Conservation (phyloP, 2,888 invertebrate species). For the Scelioninae gen. 1 region DNA sequence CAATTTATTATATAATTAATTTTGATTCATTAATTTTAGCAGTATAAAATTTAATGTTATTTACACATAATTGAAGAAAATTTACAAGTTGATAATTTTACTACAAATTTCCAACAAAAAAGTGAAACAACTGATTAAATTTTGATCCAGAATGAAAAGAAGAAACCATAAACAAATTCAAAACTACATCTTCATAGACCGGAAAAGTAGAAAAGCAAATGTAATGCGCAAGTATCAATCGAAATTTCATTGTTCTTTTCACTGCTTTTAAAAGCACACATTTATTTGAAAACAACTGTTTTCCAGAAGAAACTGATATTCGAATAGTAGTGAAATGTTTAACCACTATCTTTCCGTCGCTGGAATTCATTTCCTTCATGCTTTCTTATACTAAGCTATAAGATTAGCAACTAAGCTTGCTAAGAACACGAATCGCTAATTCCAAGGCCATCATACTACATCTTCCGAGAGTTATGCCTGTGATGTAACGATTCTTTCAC, state of each 20-base stretch:
- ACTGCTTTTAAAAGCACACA: constrained; percentile 17
- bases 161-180: too few relatives aligned
- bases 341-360: constrained; percentile 20
- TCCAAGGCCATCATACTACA: constrained; percentile 47
- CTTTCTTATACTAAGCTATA: constrained; percentile 39
- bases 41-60: too few relatives aligned
- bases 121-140: background rate
- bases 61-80: too few relatives aligned
- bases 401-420: constrained; percentile 24
- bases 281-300: constrained; percentile 34
- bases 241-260: constrained; percentile 51
- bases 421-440: constrained; percentile 14
- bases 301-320: constrained; percentile 16
- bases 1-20: background rate
- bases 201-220: constrained; percentile 53
- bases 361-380: constrained; percentile 45
- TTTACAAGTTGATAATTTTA: too few relatives aligned
- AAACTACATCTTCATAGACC: constrained; percentile 44
- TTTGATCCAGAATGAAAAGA: background rate
- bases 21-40: too few relatives aligned
- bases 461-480: constrained; percentile 45
- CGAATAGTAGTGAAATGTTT: constrained; percentile 26
- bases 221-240: constrained; percentile 14
- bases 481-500: constrained; percentile 42
- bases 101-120: background rate